Base-by-base conservation (phyloP, 2,113 vertebrate genomes). In the Axis porcinus region DNA sequence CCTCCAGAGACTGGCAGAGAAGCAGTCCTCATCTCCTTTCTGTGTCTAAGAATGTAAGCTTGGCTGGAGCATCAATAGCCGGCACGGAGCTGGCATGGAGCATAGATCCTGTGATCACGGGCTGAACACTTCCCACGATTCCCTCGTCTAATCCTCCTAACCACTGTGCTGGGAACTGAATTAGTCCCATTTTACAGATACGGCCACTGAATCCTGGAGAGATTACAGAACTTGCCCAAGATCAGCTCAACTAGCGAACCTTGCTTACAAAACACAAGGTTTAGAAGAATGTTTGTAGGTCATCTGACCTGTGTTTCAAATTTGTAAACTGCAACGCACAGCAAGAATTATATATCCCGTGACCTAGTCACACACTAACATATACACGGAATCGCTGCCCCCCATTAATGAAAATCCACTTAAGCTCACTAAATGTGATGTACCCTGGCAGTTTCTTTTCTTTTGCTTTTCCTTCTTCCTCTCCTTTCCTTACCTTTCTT, bases 1-100 rank as follows among this genome's bases (percentile, higher is more conserved):
- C 85, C 86, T 97, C 95, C 91, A 67, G 36, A 55, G 27, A 92
- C 57, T 50, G 95, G 58, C 95, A 97, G 86, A 96, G 96, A 87
- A 45, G 91, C 91, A 54, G 0, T 4, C 2, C 8, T 1, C 40
- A 9, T 23, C 21, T 30, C 30, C 36, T n/a, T 13, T 60, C 55
- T 13, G 2, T 2, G 30, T 16, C 67, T 23, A 33, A 33, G 25
- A 7, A 9, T 1, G 2, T 1, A 14, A 5, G 2, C 4, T 1
- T 1, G 0, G 16, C 43, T 8, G 2, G 30, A 57, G 28, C 6
- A 2, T 1, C 0, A 14, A 6, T 30, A 6, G 58, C 58, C 3
- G 0, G 12, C 45, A 23, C 0, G 2, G 10, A 28, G 8, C 67
- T 7, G 0, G 7, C 50, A 21, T 1, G 7, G 15, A 27, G 10